Conservation (phyloP, 2,797 vertebrate species). For the Acridotheres tristis region DNA sequence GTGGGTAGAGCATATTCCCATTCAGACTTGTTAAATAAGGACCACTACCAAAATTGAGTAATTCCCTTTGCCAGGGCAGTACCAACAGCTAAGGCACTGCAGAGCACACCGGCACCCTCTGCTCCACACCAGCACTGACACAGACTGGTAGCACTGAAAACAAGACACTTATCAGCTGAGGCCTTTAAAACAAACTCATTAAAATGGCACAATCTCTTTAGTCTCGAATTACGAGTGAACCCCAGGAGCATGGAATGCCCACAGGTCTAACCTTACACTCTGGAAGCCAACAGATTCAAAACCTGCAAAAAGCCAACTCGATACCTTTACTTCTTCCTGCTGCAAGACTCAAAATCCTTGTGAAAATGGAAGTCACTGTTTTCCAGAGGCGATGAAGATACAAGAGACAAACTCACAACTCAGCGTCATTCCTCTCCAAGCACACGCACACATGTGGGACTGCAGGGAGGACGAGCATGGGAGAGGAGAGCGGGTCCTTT, state of each 20-base stretch:
- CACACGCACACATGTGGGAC: not conserved
- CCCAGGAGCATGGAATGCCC: not conserved
- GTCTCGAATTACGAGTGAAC: not conserved
- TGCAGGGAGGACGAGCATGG: not conserved
- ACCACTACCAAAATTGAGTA: not conserved
- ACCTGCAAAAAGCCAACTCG: not conserved
- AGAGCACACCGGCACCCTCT: not conserved
- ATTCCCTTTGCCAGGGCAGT: not conserved
- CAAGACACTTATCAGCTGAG: not conserved
- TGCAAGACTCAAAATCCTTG: constrained; percentile 22
- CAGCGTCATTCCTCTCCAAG: constrained; percentile 3
- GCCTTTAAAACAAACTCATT: not conserved
- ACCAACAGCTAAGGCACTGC: not conserved
- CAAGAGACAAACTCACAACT: not conserved
- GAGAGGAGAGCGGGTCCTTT: not conserved
- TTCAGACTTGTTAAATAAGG: not conserved
- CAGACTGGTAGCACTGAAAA: not conserved
- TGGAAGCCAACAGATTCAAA: not conserved
- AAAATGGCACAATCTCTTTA: not conserved
- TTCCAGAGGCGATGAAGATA: not conserved
- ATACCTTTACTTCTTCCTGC: not conserved
- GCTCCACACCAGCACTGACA: not conserved
- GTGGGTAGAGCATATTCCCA: not conserved
- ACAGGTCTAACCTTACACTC: not conserved
- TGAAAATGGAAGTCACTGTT: constrained; percentile 28